These are phyloP conservation scores for Cataglyphis altisquamis DNA, from an alignment of 2,888 invertebrate species.

Conservation along the genomic window DNA sequence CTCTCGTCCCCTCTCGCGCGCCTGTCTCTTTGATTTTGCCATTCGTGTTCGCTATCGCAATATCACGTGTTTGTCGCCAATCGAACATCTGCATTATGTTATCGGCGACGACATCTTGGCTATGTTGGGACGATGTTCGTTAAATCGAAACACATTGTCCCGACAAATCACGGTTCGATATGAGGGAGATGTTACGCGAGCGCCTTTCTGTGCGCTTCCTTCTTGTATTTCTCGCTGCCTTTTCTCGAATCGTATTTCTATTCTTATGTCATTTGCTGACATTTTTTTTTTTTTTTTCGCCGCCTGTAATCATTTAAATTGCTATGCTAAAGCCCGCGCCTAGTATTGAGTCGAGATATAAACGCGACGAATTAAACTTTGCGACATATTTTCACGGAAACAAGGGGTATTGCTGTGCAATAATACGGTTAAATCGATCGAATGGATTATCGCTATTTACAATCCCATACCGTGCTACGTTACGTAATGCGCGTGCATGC, in stretches of 20 bases:
- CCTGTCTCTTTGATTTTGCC: constrained; percentile 39
- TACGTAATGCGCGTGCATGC: neutral
- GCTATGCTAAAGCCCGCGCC: neutral
- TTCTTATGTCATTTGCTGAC: constrained; percentile 21
- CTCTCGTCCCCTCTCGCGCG: constrained; percentile 8
- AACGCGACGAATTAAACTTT: neutral
- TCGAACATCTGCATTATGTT: constrained; percentile 74
- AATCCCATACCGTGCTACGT: neutral
- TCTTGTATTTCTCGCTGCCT: constrained; percentile 3
- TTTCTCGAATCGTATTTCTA: constrained; percentile 28
- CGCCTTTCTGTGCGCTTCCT: constrained; percentile 38
- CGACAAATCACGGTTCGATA: constrained; percentile 60
- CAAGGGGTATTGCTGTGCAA: neutral
- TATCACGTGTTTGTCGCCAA: constrained; percentile 67
- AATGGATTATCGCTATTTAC: constrained; percentile 19
- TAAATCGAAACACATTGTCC: constrained; percentile 75
- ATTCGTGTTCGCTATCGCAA: constrained; percentile 59
- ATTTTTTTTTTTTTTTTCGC: neutral
- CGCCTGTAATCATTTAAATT: constrained; percentile 23
- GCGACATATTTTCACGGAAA: constrained; percentile 4
- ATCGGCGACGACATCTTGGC: constrained; percentile 70
- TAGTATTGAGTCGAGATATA: neutral
- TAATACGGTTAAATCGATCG: constrained; percentile 1
- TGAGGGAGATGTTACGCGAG: constrained; percentile 50
- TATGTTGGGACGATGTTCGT: constrained; percentile 71